Percentiles rank a stretch among this genome's conserved stretches.
phyloP scores from a whole-genome alignment of 2,888 invertebrate species.

The Lycocerus yunnanus region DNA sequence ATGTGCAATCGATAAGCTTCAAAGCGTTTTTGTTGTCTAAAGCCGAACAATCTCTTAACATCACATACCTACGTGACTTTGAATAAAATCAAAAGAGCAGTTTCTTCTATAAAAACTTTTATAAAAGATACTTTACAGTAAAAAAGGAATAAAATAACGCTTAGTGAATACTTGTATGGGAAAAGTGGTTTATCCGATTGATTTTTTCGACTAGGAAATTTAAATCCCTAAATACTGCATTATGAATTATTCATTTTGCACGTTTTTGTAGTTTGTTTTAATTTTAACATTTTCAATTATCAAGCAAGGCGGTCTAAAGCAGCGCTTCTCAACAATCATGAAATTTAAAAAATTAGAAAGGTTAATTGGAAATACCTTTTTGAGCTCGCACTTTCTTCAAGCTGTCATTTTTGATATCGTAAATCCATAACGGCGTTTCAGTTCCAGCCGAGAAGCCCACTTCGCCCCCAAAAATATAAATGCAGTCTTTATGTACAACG shows the following conservation, averaged over 20 bases:
- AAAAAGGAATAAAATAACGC: not conserved
- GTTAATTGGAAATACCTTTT: constrained; percentile 52
- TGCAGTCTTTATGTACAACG: constrained; percentile 73
- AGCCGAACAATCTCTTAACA: not conserved
- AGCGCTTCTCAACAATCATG: too few species aligned
- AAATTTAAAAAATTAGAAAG: too few species aligned
- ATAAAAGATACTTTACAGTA: not conserved
- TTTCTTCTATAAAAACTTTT: not conserved
- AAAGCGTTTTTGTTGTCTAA: not conserved
- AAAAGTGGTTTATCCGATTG: not conserved
- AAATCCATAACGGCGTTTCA: constrained; percentile 86
- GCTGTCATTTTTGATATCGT: constrained; percentile 67
- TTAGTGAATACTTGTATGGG: not conserved
- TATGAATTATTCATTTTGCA: not conserved
- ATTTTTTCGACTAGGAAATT: not conserved
- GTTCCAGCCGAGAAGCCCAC: constrained; percentile 75
- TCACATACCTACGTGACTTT: not conserved
- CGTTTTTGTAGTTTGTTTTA: not conserved
- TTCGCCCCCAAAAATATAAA: constrained; percentile 88
- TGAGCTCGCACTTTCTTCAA: constrained; percentile 66
- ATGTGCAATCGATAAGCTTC: not conserved
- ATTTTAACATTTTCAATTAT: not conserved
- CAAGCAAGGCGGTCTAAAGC: not conserved
- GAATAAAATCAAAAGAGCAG: not conserved
- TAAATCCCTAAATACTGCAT: not conserved